Evolutionary conservation across 2,888 invertebrate species (phyloP), one percentile per base, ranked within the genome.

Genomic region (Ochlodes sylvanus): DNA sequence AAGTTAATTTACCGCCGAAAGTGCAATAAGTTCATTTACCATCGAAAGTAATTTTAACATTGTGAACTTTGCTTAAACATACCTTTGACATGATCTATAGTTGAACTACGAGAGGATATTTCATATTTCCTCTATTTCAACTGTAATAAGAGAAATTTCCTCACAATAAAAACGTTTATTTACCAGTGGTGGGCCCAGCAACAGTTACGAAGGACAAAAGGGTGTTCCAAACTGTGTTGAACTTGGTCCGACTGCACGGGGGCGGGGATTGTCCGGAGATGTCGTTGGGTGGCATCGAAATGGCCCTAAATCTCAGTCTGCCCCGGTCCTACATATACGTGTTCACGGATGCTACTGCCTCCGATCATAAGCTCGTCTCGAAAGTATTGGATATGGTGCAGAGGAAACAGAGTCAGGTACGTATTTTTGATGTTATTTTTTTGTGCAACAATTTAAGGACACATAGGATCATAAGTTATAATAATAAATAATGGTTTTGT

Each of bases 241-340:
- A 94, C 66, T 86, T 91, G 50, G 90, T 96, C 4, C 85, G 87
- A 27, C 95, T 96, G 2, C 93, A 94, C 71, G 96, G 96, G 0
- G 96, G 97, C 0, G 96, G 95, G 0, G 96, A 96, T 80, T 97
- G 97, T 77, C 96, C 96, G 0, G 97, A 97, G 86, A 96, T 94
- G 92, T 94, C 95, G 0, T 82, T 96, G 7, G 92, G 94, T 0
- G 97, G 96, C n/a, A 94, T 96, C 47, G 93, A 94, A 65, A 83
- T 94, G 69, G 96, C 96, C 0, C 85, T 97, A 41, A 94, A 95
- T 75, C 94, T 94, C 10, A 95, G 95, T 50, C 87, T 95, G 14
- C 95, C 96, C 0, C 90, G 94, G 67, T 96, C 96, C 0, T 96
- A 94, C 79, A 90, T 97, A 47, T 97, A 96, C 77, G 96, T 97